phyloP scores from a whole-genome alignment of 2,888 invertebrate species.

The Dinocampus coccinellae region DNA sequence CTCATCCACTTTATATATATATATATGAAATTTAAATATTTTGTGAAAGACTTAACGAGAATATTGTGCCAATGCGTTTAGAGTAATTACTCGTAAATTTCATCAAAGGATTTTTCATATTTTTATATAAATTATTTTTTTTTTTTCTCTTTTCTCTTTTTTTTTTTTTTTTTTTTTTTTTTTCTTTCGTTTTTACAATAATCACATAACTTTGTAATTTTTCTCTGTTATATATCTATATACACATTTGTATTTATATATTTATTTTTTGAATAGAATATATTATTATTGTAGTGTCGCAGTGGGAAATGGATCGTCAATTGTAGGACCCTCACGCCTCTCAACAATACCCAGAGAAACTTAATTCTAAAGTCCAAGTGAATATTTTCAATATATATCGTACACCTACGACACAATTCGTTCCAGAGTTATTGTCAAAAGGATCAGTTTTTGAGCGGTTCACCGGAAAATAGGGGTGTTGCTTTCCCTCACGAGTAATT shows the following conservation, averaged over 20 bases:
- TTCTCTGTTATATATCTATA: not conserved
- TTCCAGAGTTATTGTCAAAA: slow-evolving; percentile 38
- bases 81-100: slow-evolving; percentile 9
- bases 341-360: slow-evolving; percentile 48
- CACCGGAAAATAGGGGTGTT: slow-evolving; percentile 42
- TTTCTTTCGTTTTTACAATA: too few relatives aligned
- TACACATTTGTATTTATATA: not conserved
- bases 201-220: too few relatives aligned
- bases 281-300: slow-evolving; percentile 12
- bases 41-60: not conserved
- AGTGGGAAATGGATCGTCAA: slow-evolving; percentile 49
- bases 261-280: not conserved
- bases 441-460: slow-evolving; percentile 45
- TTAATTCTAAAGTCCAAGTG: not conserved
- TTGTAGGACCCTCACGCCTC: slow-evolving; percentile 55
- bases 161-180: too few relatives aligned
- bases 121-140: too few relatives aligned
- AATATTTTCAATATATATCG: not conserved
- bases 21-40: not conserved
- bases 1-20: not conserved
- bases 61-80: too few relatives aligned
- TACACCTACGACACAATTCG: slow-evolving; percentile 34
- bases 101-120: too few relatives aligned
- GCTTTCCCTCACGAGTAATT: slow-evolving; percentile 44
- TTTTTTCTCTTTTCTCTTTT: too few relatives aligned